A percentile compares a stretch with the other conserved stretches of the same genome.
Evolutionary conservation across 1,140 invertebrate genomes (phyloP).

Genomic region (Ostrea edulis): DNA sequence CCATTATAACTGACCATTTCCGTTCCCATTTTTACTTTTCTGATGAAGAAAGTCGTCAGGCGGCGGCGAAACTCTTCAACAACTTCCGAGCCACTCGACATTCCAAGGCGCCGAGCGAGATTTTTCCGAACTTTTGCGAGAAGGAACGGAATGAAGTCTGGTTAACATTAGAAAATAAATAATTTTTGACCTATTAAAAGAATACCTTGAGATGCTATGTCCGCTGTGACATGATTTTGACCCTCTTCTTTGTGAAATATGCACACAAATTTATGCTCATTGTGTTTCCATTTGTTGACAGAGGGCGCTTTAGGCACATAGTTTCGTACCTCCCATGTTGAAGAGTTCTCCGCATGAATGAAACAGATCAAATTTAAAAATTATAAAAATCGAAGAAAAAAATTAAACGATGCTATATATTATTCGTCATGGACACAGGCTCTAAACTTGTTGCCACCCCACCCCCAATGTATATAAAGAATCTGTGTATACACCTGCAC

Average conservation of each 20-base stretch:
- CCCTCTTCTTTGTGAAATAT: constrained; percentile 34
- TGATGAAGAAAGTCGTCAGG: background rate
- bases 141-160: background rate
- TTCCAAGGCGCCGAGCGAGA: background rate
- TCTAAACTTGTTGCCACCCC: too few relatives aligned
- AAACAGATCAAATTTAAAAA: background rate
- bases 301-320: background rate
- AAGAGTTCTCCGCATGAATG: background rate
- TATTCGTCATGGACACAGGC: background rate
- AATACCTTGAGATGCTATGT: constrained; percentile 31
- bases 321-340: background rate
- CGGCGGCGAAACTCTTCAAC: constrained; percentile 8
- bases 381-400: too few relatives aligned
- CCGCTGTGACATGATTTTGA: background rate
- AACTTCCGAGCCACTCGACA: constrained; percentile 25
- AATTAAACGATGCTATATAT: background rate
- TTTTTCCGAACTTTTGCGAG: constrained; percentile 2
- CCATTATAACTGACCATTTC: background rate
- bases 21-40: background rate
- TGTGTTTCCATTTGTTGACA: constrained; percentile 37
- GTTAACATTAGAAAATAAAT: background rate
- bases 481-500: too few relatives aligned
- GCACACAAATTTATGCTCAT: constrained; percentile 37
- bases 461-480: too few relatives aligned
- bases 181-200: constrained; percentile 4